These are phyloP conservation scores for Oxytorus armatus DNA, from an alignment of 2,888 invertebrate genomes.

Conservation along the genomic window DNA sequence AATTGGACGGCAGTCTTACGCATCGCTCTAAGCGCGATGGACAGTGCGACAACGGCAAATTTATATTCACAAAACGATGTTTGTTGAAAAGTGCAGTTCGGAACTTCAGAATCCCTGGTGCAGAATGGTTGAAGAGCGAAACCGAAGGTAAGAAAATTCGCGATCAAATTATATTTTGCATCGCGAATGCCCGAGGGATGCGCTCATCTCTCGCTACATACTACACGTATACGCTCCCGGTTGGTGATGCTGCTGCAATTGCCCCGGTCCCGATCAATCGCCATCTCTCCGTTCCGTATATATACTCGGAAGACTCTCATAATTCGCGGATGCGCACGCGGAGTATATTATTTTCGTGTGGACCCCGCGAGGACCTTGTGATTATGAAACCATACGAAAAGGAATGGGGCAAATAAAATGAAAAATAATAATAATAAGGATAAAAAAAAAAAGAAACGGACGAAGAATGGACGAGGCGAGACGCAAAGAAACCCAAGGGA, in stretches of 20 bases:
- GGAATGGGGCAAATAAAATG: constrained; percentile 10
- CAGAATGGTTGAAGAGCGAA: constrained; percentile 4
- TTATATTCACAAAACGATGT: constrained; percentile 48
- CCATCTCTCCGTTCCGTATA: constrained; percentile 73
- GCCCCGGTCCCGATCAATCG: constrained; percentile 73
- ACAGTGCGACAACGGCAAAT: constrained; percentile 28
- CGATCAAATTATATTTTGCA: constrained; percentile 66
- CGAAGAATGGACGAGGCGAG: constrained; percentile 13
- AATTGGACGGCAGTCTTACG: neutral
- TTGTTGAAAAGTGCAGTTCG: constrained; percentile 13
- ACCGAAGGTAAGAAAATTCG: constrained; percentile 50
- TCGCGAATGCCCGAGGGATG: constrained; percentile 58
- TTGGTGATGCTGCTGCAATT: constrained; percentile 55
- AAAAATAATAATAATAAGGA: constrained; percentile 26
- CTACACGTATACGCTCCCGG: constrained; percentile 42
- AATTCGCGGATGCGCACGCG: constrained; percentile 74
- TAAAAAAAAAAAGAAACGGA: constrained; percentile 6
- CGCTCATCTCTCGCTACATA: constrained; percentile 25
- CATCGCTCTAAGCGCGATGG: neutral
- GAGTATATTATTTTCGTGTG: constrained; percentile 77
- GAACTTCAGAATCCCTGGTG: neutral
- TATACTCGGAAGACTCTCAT: constrained; percentile 76
- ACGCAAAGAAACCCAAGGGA: constrained; percentile 3
- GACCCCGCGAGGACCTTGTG: constrained; percentile 70
- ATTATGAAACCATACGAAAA: constrained; percentile 63